Conservation (phyloP, 1,140 invertebrate species). For the Agrilus planipennis region DNA sequence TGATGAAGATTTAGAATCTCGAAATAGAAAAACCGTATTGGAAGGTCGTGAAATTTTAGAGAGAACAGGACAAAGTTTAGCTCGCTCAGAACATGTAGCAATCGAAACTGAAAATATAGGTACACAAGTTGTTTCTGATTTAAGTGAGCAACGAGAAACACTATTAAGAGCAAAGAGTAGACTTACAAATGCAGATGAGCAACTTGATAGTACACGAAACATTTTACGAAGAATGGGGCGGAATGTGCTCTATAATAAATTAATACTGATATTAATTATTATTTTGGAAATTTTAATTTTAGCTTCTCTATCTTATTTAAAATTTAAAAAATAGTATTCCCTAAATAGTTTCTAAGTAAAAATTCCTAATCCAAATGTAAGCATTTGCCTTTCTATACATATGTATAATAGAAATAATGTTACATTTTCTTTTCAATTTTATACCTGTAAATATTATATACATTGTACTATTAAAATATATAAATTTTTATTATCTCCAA, state of each 20-base stretch:
- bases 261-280: slow-evolving; percentile 37
- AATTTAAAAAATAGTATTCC: slow-evolving; percentile 16
- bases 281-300: slow-evolving; percentile 33
- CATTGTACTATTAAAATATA: too few relatives aligned
- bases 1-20: slow-evolving; percentile 35
- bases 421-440: too few relatives aligned
- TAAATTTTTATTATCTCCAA: too few relatives aligned
- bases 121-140: slow-evolving; percentile 50
- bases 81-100: slow-evolving; percentile 58
- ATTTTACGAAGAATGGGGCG: slow-evolving; percentile 34
- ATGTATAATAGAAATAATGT: too few relatives aligned
- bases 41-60: slow-evolving; percentile 47
- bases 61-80: slow-evolving; percentile 51
- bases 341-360: slow-evolving; percentile 1
- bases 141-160: slow-evolving; percentile 37
- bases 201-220: slow-evolving; percentile 31
- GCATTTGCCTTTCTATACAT: too few relatives aligned
- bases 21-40: slow-evolving; percentile 41
- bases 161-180: slow-evolving; percentile 35
- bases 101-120: slow-evolving; percentile 69
- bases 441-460: too few relatives aligned
- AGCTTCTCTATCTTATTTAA: slow-evolving; percentile 18
- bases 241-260: slow-evolving; percentile 39
- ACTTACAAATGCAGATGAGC: slow-evolving; percentile 36
- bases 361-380: too few relatives aligned